phyloP scores from a whole-genome alignment of 2,113 vertebrate species.

The Columbina picui region DNA sequence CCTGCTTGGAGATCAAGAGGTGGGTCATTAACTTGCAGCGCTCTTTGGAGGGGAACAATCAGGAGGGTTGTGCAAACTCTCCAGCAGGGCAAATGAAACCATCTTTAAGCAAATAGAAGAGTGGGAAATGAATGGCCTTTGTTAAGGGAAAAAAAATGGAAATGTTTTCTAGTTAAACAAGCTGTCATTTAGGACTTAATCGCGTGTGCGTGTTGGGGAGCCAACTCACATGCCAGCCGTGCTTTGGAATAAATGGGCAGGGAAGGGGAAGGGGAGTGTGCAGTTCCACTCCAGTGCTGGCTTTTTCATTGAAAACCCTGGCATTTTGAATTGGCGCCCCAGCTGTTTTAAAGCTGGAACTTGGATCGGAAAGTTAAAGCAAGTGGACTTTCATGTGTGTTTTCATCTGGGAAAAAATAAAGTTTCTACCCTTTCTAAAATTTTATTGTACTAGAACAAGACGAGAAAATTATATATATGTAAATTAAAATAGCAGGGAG shows the following conservation, averaged over 20 bases:
- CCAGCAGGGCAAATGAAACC: neutral
- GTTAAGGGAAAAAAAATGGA: slow-evolving; percentile 56
- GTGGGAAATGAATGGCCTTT: slow-evolving; percentile 64
- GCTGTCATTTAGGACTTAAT: slow-evolving; percentile 66
- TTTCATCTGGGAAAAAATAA: neutral
- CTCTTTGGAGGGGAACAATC: neutral
- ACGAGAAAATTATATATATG: neutral
- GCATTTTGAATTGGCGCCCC: neutral
- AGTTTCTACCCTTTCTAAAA: neutral
- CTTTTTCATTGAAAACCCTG: neutral
- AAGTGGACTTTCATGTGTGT: neutral
- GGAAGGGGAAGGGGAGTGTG: neutral
- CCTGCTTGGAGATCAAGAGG: neutral
- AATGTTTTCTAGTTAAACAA: slow-evolving; percentile 67
- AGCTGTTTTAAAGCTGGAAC: neutral
- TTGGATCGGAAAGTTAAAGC: neutral
- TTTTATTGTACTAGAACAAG: neutral
- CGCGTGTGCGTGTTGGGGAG: slow-evolving; percentile 17
- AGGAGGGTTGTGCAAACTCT: neutral
- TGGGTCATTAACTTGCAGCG: neutral
- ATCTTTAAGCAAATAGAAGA: slow-evolving; percentile 47
- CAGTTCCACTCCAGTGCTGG: neutral
- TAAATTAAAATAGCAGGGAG: neutral
- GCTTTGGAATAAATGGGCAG: slow-evolving; percentile 21
- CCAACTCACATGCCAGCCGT: neutral